Conservation (phyloP, 2,797 vertebrate species). For the Microhierax caerulescens region DNA sequence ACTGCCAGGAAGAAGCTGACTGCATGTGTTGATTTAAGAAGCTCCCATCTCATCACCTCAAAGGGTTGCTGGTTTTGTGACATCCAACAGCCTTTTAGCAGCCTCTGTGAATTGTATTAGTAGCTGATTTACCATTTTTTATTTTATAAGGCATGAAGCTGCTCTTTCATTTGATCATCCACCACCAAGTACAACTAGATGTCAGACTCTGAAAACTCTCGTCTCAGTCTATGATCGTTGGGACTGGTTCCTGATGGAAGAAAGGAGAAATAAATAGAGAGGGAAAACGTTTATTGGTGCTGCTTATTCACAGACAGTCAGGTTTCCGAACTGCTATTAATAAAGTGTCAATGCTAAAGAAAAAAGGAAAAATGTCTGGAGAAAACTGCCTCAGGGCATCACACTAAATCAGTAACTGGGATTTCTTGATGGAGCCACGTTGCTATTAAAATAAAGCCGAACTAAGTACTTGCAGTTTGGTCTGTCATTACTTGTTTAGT, state of each 20-base stretch:
- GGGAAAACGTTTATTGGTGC: neutral
- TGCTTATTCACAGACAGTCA: neutral
- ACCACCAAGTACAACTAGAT: neutral
- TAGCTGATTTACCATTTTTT: neutral
- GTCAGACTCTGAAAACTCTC: neutral
- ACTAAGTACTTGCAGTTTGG: slow-evolving; percentile 43
- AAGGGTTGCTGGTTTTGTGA: slow-evolving; percentile 19
- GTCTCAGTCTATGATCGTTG: neutral
- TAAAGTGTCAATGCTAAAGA: neutral
- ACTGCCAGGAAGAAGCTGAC: neutral
- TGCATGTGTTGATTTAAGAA: neutral
- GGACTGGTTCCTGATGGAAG: neutral
- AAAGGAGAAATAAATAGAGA: slow-evolving; percentile 5
- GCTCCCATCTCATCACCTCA: neutral
- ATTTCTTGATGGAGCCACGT: neutral
- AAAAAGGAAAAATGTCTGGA: slow-evolving; percentile 1
- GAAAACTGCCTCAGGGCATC: neutral
- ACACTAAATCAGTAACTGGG: neutral
- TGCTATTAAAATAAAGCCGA: slow-evolving; percentile 46
- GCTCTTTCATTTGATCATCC: neutral
- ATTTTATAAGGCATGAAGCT: neutral
- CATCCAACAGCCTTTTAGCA: slow-evolving; percentile 29
- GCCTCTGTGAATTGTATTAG: neutral
- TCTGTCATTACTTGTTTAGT: slow-evolving; percentile 55
- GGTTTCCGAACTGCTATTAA: slow-evolving; percentile 28